A percentile compares a stretch with the other conserved stretches of the same genome.
Conservation (phyloP, 2,113 vertebrate species). For the Notothenia rossii region DNA sequence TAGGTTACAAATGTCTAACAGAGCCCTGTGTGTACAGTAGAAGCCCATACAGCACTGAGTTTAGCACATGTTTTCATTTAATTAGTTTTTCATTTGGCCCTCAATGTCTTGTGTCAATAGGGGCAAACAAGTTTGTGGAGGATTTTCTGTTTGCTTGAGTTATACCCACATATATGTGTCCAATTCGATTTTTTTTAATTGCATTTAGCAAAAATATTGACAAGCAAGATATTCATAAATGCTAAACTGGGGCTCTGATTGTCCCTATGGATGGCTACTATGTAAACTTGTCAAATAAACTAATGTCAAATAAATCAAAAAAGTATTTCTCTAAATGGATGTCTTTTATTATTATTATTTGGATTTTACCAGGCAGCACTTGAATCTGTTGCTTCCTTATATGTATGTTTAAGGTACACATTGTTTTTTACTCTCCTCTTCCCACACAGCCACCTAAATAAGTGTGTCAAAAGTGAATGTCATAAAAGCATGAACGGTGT, state of each 20-base stretch:
- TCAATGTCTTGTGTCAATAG: conserved; percentile 73
- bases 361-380: background rate
- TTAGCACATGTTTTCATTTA: conserved; percentile 85
- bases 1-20: conserved; percentile 83
- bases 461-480: conserved; percentile 72
- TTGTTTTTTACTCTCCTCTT: background rate
- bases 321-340: background rate
- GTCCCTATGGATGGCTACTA: background rate
- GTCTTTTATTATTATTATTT: background rate
- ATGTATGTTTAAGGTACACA: background rate
- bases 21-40: conserved; percentile 80
- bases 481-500: background rate
- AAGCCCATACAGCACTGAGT: conserved; percentile 74
- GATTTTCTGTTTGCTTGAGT: conserved; percentile 46
- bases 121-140: conserved; percentile 59
- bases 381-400: background rate
- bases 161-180: conserved; percentile 41
- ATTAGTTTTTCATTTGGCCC: conserved; percentile 85
- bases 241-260: background rate
- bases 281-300: background rate
- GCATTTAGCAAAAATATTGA: conserved; percentile 37
- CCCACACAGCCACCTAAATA: conserved; percentile 23
- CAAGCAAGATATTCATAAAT: conserved; percentile 17
- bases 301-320: background rate
- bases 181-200: conserved; percentile 24